Evolutionary conservation across 2,888 invertebrate species (phyloP).

Genomic region (Azorinus chamasolen): DNA sequence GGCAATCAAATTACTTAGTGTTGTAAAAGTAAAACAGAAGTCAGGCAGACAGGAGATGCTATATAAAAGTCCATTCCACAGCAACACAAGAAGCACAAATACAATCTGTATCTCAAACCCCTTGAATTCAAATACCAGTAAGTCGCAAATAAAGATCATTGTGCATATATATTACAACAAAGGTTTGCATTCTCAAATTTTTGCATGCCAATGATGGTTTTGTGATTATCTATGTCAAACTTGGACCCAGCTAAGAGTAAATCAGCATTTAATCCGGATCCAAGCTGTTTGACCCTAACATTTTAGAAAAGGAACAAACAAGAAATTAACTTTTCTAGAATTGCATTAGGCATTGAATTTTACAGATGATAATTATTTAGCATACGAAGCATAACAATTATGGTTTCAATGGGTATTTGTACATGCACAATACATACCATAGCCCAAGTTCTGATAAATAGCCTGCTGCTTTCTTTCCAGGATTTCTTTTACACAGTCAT

Average conservation of each 20-base stretch:
- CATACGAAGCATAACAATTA: not conserved
- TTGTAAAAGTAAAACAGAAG: not conserved
- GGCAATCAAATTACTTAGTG: not conserved
- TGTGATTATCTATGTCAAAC: too few relatives aligned
- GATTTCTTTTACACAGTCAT: constrained; percentile 65
- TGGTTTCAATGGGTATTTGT: not conserved
- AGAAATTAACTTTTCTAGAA: too few relatives aligned
- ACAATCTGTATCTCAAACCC: not conserved
- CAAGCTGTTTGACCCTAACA: too few relatives aligned
- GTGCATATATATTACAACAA: too few relatives aligned
- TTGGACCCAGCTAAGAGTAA: too few relatives aligned
- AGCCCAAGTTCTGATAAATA: constrained; percentile 65
- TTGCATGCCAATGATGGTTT: too few relatives aligned
- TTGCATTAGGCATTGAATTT: too few relatives aligned
- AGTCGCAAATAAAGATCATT: not conserved
- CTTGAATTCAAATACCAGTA: not conserved
- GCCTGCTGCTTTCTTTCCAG: constrained; percentile 62
- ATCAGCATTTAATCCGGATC: too few relatives aligned
- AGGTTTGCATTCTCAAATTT: too few relatives aligned
- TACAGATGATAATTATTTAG: too few relatives aligned
- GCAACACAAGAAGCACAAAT: not conserved
- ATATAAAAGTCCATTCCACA: not conserved
- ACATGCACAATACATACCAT: constrained; percentile 39
- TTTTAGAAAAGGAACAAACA: too few relatives aligned
- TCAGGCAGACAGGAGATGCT: too few relatives aligned